phyloP scores from a whole-genome alignment of 2,888 invertebrate species.

The Hirtodrosophila confusa region DNA sequence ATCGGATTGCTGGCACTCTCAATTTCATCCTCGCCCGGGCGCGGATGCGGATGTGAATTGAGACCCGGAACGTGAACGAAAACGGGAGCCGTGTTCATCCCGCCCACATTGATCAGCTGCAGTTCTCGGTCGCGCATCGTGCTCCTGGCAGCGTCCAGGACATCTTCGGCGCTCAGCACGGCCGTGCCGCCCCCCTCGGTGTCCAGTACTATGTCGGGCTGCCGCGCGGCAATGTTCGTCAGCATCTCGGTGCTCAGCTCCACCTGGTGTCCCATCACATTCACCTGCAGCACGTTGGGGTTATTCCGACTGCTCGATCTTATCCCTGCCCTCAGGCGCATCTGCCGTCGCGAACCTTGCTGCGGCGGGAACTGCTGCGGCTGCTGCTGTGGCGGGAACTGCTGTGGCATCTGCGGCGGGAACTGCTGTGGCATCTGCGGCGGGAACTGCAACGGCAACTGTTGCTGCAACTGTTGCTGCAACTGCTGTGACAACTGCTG shows the following conservation, averaged over 20 bases:
- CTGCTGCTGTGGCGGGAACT: too few relatives aligned
- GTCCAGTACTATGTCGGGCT: slow-evolving; percentile 51
- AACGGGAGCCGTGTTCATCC: slow-evolving; percentile 8
- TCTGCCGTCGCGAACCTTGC: too few relatives aligned
- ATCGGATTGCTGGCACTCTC: slow-evolving; percentile 13
- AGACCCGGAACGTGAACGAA: too few relatives aligned
- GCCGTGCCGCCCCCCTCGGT: slow-evolving; percentile 28
- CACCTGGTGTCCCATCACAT: slow-evolving; percentile 52
- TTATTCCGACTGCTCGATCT: too few relatives aligned
- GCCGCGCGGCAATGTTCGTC: slow-evolving; percentile 59
- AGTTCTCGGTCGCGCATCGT: slow-evolving; percentile 62
- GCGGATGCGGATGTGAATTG: too few relatives aligned
- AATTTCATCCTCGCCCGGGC: slow-evolving; percentile 12
- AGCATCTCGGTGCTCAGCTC: slow-evolving; percentile 54
- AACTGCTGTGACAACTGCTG: too few relatives aligned
- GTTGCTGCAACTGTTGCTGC: background rate
- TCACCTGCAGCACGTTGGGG: slow-evolving; percentile 17
- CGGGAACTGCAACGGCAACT: background rate
- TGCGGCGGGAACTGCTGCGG: too few relatives aligned
- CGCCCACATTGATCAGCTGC: slow-evolving; percentile 84
- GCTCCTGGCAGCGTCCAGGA: slow-evolving; percentile 79
- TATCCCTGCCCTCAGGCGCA: too few relatives aligned
- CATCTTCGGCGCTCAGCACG: slow-evolving; percentile 48
- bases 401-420: too few relatives aligned
- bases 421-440: too few relatives aligned